These are phyloP conservation scores for Verasper variegatus DNA, from an alignment of 2,113 vertebrate genomes.

Conservation along the genomic window DNA sequence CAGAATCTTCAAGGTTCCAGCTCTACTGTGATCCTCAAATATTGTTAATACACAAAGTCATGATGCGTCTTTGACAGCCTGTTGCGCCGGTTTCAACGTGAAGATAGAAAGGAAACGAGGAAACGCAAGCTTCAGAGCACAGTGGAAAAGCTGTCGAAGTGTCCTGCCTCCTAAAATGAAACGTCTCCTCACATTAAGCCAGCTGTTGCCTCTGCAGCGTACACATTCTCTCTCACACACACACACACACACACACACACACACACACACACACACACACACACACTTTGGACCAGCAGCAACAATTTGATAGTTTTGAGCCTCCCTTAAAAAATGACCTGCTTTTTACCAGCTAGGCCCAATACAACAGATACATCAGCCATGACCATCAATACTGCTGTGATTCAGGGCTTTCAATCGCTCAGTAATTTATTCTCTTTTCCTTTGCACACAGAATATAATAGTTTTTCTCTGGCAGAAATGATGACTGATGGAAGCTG, in stretches of 20 bases:
- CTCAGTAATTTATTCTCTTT: background rate
- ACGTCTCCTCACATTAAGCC: constrained; percentile 28
- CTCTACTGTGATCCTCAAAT: constrained; percentile 1
- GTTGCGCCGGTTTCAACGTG: background rate
- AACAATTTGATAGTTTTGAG: background rate
- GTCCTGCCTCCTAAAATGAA: constrained; percentile 11
- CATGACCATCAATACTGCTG: too few species aligned
- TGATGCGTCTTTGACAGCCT: background rate
- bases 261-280: background rate
- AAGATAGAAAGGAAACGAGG: constrained; percentile 12
- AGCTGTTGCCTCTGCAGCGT: background rate
- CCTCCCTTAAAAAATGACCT: background rate
- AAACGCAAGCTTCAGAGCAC: constrained; percentile 16
- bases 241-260: background rate
- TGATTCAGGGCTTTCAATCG: background rate
- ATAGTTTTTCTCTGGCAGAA: background rate
- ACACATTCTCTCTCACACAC: too few species aligned
- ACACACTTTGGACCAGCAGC: background rate
- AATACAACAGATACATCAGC: background rate
- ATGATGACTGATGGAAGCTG: background rate
- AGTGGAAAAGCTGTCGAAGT: constrained; percentile 18
- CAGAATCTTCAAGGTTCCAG: constrained; percentile 8
- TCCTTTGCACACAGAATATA: background rate
- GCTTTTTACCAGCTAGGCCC: too few species aligned
- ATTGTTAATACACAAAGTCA: constrained; percentile 7